Base-by-base conservation (phyloP, 2,888 invertebrate genomes). In the Sinohyriopsis cumingii region DNA sequence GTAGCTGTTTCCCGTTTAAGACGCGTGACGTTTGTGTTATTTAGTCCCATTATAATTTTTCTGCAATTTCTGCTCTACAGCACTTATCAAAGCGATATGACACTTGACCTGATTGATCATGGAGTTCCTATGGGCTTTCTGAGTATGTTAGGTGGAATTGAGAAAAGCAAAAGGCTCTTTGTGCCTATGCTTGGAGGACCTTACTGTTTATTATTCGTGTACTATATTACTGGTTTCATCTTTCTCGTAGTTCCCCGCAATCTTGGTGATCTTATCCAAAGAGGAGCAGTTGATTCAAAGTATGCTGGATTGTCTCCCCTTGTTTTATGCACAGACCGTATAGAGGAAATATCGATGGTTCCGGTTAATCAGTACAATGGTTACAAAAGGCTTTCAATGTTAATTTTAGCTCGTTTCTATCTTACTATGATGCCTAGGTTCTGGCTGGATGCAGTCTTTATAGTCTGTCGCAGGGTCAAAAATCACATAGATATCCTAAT, bases 121-220 rank as follows among this genome's bases (percentile, higher is more conserved):
- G 71, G 65, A n/a, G 59, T 28, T 65, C 75, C 75, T 20, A 59
- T 75, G 61, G 72, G 72, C 18, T 75, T 72, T 65, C 67, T 75
- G 12, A 72, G 72, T 12, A 69, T 75, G 69, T 61, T 75, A 6
- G 72, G 65, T 1, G 75, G 75, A 6, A 70, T 69, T 60, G 65
- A 75, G 28, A 72, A 65, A 55, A 75, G 75, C n/a, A n/a, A n/a
- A n/a, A n/a, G n/a, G n/a, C n/a, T n/a, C n/a, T n/a, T n/a, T n/a
- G n/a, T n/a, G n/a, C 72, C 72, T 33, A 25, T 65, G 15, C 63
- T 75, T 28, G 75, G 75, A 15, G 75, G 75, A 9, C 75, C 75
- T 20, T 72, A 63, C 55, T 25, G 56, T 59, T 60, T 75, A 24
- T 55, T 75, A 5, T n/a, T 56, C 7, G 33, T 53, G 19, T 75